phyloP scores from a whole-genome alignment of 2,888 invertebrate genomes.

The Pachydiplax longipennis region DNA sequence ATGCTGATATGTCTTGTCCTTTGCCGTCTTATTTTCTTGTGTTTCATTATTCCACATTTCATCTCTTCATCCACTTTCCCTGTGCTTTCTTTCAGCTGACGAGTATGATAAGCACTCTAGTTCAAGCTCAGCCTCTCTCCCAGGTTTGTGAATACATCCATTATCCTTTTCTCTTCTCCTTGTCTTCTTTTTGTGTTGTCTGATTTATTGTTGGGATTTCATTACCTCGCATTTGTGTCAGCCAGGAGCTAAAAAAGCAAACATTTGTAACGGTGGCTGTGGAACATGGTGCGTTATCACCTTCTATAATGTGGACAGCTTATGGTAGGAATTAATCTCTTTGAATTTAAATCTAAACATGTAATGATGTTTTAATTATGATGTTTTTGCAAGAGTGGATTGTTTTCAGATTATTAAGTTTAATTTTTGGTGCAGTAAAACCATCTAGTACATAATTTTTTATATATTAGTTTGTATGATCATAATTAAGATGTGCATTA shows the following conservation, averaged over 20 bases:
- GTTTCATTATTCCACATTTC: slow-evolving; percentile 48
- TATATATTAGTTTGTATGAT: no score
- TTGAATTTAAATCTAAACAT: not conserved
- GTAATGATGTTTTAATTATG: not conserved
- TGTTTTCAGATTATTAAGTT: not conserved
- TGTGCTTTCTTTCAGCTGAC: slow-evolving; percentile 59
- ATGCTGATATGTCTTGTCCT: slow-evolving; percentile 38
- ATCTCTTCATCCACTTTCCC: slow-evolving; percentile 55
- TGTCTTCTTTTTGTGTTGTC: slow-evolving; percentile 47
- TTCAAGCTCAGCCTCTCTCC: slow-evolving; percentile 72
- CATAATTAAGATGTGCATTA: no score
- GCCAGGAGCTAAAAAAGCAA: not conserved
- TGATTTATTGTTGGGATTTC: slow-evolving; percentile 33
- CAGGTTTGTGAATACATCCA: slow-evolving; percentile 66
- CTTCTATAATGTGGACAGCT: slow-evolving; percentile 14
- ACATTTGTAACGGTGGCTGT: slow-evolving; percentile 7
- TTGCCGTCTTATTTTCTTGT: slow-evolving; percentile 53
- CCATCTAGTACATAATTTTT: not conserved
- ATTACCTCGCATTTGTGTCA: slow-evolving; percentile 1
- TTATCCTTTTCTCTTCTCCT: slow-evolving; percentile 44
- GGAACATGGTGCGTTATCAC: slow-evolving; percentile 7
- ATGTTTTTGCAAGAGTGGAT: not conserved
- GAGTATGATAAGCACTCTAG: slow-evolving; percentile 75
- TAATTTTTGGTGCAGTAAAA: slow-evolving; percentile 19
- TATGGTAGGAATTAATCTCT: slow-evolving; percentile 14